Conservation (phyloP, 2,888 invertebrate genomes). For the Heliconius cydno region DNA sequence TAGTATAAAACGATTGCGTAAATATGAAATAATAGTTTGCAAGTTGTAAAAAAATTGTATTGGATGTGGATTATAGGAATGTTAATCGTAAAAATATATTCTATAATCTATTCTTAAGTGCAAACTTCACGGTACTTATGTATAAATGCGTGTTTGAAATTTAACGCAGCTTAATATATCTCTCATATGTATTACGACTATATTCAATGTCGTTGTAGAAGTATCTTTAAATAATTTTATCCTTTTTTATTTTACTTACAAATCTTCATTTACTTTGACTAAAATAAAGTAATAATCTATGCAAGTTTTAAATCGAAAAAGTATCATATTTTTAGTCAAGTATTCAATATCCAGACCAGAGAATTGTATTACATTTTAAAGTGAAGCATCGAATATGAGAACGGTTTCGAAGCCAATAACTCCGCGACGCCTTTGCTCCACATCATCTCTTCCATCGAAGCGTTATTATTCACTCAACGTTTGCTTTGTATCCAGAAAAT, state of each 20-base stretch:
- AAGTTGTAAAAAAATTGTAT: slow-evolving; percentile 46
- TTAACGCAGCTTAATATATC: slow-evolving; percentile 39
- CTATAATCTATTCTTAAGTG: slow-evolving; percentile 35
- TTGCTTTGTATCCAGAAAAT: slow-evolving; percentile 75
- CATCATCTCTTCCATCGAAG: slow-evolving; percentile 66
- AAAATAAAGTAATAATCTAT: neutral
- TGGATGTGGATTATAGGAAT: slow-evolving; percentile 40
- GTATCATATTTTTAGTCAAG: slow-evolving; percentile 6
- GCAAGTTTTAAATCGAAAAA: neutral
- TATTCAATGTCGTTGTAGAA: neutral
- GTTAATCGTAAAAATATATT: slow-evolving; percentile 41
- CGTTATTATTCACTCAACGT: slow-evolving; percentile 75
- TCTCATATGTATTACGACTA: slow-evolving; percentile 14
- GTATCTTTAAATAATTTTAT: neutral
- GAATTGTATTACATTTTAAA: slow-evolving; percentile 19
- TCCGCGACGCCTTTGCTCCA: slow-evolving; percentile 70
- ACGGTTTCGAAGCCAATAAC: slow-evolving; percentile 66
- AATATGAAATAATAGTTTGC: slow-evolving; percentile 49
- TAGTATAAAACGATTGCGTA: slow-evolving; percentile 48
- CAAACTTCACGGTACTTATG: slow-evolving; percentile 39
- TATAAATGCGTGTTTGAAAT: slow-evolving; percentile 38
- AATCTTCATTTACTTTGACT: neutral
- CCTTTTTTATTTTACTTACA: neutral
- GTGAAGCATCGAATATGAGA: slow-evolving; percentile 16
- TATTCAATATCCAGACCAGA: slow-evolving; percentile 16